Percentiles rank a stretch among this genome's conserved stretches.
Evolutionary conservation across 2,888 invertebrate genomes (phyloP).

Genomic region (Dascillus cervinus): DNA sequence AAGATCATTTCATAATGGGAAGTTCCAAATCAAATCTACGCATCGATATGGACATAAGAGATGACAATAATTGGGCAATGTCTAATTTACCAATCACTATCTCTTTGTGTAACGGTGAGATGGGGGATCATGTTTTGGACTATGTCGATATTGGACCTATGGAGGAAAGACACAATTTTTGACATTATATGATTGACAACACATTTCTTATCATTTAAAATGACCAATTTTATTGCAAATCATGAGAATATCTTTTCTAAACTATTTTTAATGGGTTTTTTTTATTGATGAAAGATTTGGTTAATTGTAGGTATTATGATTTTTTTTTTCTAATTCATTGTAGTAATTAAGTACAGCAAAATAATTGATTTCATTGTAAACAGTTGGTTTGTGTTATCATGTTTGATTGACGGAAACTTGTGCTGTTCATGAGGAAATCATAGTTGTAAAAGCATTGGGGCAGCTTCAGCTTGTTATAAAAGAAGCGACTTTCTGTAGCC

Average conservation of each 20-base stretch:
- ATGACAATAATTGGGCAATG: constrained; percentile 28
- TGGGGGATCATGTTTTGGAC: constrained; percentile 31
- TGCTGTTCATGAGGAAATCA: constrained; percentile 7
- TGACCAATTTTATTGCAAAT: too few relatives aligned
- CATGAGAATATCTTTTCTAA: too few relatives aligned
- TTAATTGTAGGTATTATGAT: too few relatives aligned
- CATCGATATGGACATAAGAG: constrained; percentile 38
- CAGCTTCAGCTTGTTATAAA: constrained; percentile 36
- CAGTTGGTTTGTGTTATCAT: too few relatives aligned
- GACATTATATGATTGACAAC: too few relatives aligned
- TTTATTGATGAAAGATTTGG: too few relatives aligned
- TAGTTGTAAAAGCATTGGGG: constrained; percentile 38
- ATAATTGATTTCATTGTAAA: too few relatives aligned
- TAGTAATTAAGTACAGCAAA: too few relatives aligned
- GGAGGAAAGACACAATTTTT: constrained; percentile 9
- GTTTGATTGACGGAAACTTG: too few relatives aligned
- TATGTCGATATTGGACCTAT: constrained; percentile 24
- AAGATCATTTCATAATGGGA: constrained; percentile 49
- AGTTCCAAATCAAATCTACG: constrained; percentile 40
- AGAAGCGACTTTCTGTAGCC: constrained; percentile 12
- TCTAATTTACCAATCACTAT: constrained; percentile 30
- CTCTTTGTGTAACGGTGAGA: constrained; percentile 20
- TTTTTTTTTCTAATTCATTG: too few relatives aligned
- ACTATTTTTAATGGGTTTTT: too few relatives aligned
- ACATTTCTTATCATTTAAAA: too few relatives aligned